Percentiles rank a stretch among this genome's conserved stretches.
Conservation (phyloP, 1,140 invertebrate species). For the Leptinotarsa undecemlineata region DNA sequence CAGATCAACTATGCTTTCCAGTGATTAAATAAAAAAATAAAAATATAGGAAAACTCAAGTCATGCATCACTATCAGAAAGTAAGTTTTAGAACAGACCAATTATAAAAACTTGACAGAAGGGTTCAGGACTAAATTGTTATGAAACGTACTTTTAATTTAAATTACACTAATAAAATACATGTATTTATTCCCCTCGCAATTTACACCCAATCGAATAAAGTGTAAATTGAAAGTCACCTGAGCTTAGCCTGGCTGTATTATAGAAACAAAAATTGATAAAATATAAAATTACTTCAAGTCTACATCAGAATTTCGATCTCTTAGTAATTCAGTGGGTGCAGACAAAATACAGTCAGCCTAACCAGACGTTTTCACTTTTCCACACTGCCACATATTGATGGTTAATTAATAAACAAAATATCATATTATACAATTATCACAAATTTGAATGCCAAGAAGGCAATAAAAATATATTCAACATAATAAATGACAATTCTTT, state of each 20-base stretch:
- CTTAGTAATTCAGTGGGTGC: conserved; percentile 14
- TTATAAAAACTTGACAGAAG: conserved; percentile 1
- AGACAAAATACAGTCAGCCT: conserved; percentile 17
- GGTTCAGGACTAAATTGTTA: conserved; percentile 20
- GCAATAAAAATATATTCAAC: conserved; percentile 16
- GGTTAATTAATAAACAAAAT: conserved; percentile 19
- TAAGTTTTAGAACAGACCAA: conserved; percentile 35
- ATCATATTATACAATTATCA: conserved; percentile 26
- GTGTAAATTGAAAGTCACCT: conserved; percentile 31
- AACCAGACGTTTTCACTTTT: conserved; percentile 18
- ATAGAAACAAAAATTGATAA: conserved; percentile 24
- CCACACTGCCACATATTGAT: conserved; percentile 28
- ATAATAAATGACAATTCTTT: conserved; percentile 15
- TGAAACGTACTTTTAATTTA: conserved; percentile 35
- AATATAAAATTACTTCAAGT: conserved; percentile 23
- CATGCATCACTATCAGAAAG: conserved; percentile 36
- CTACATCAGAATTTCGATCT: conserved; percentile 5
- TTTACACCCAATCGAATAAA: conserved; percentile 28
- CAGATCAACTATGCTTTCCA: conserved; percentile 8
- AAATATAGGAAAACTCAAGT: conserved; percentile 28
- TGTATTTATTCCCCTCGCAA: conserved; percentile 31
- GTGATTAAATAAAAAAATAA: conserved; percentile 24
- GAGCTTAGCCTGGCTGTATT: conserved; percentile 14
- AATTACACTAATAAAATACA: conserved; percentile 43
- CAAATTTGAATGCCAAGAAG: conserved; percentile 26